Conservation (phyloP, 2,797 vertebrate species). For the Platyrinchus mystaceus region DNA sequence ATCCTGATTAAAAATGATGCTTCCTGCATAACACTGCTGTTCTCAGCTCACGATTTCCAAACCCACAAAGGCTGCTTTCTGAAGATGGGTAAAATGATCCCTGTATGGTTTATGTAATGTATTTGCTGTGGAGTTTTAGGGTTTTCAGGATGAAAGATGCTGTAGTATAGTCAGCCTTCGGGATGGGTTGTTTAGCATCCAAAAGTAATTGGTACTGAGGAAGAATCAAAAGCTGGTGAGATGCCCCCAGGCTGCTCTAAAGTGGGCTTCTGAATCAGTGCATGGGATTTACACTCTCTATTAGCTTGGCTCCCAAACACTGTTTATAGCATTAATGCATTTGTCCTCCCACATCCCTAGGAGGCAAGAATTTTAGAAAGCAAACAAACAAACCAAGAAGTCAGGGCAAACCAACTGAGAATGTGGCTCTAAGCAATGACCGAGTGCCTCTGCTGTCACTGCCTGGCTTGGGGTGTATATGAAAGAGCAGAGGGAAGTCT, state of each 20-base stretch:
- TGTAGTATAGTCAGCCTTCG: neutral
- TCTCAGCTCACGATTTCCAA: slow-evolving; percentile 40
- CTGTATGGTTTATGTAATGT: slow-evolving; percentile 39
- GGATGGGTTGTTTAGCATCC: slow-evolving; percentile 39
- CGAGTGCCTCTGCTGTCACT: accelerated
- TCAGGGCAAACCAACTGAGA: neutral
- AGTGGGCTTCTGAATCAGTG: neutral
- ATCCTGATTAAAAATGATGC: slow-evolving; percentile 58
- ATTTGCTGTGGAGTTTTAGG: slow-evolving; percentile 31
- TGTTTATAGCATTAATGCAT: neutral
- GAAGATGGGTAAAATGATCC: slow-evolving; percentile 45
- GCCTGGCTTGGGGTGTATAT: accelerated
- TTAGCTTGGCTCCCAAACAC: neutral
- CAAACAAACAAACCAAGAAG: neutral
- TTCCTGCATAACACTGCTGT: slow-evolving; percentile 40
- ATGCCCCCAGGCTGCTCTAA: neutral
- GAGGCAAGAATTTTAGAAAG: neutral
- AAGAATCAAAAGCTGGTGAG: neutral
- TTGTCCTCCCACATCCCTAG: neutral
- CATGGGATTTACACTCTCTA: neutral
- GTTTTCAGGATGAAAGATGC: slow-evolving; percentile 23
- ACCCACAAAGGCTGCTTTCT: slow-evolving; percentile 48
- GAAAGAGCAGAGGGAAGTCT: neutral
- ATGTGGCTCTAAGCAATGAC: accelerated
- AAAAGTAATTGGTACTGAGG: slow-evolving; percentile 3